Percentiles rank a stretch among this genome's conserved stretches.
phyloP scores from a whole-genome alignment of 2,797 vertebrate species.

The Fringilla coelebs region DNA sequence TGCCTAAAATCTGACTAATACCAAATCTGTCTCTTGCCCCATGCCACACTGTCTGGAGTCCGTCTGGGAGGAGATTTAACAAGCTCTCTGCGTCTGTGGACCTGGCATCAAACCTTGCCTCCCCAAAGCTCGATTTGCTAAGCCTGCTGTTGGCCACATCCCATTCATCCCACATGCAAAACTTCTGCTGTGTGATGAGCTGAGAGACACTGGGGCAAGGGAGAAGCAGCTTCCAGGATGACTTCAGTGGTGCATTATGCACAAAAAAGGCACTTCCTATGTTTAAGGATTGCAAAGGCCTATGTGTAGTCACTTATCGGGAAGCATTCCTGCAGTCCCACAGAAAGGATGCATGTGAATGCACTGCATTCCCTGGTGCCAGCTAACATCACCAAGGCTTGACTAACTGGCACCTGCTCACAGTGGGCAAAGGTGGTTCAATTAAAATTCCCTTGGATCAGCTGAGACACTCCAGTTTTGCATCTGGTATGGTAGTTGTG shows the following conservation, averaged over 20 bases:
- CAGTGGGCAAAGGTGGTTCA: background rate
- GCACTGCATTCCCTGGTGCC: background rate
- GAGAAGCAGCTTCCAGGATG: background rate
- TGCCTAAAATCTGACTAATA: background rate
- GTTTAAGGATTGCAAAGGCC: background rate
- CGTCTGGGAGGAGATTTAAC: background rate
- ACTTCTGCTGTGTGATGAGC: background rate
- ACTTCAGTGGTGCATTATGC: background rate
- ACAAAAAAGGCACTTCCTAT: background rate
- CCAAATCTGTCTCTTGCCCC: background rate
- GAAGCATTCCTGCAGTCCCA: background rate
- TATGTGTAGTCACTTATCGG: accelerated
- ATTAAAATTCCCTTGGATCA: background rate
- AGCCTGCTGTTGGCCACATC: background rate
- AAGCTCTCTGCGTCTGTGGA: background rate
- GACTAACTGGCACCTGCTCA: background rate
- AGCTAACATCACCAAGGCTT: background rate
- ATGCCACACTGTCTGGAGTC: background rate
- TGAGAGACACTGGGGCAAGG: background rate
- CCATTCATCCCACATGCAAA: background rate
- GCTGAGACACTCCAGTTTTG: background rate
- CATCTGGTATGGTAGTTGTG: accelerated
- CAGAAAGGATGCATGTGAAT: background rate
- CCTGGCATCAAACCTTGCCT: background rate
- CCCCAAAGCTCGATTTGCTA: background rate